Percentiles rank a stretch among this genome's conserved stretches.
Evolutionary conservation across 2,797 vertebrate species (phyloP).

Genomic region (Bovichtus variegatus): DNA sequence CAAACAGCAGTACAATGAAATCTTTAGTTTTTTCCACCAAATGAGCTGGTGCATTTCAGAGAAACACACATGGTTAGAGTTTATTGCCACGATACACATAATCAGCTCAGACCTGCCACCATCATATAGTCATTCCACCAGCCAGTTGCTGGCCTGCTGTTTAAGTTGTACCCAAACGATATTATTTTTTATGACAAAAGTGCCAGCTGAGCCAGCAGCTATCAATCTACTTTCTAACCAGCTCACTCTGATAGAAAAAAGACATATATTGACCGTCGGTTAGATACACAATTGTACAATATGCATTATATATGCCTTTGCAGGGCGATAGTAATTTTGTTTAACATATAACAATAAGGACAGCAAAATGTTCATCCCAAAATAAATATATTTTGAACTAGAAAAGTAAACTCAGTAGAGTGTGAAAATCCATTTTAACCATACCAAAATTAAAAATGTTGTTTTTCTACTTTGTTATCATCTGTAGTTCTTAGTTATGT

Average conservation of each 20-base stretch:
- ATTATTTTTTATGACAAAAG: neutral
- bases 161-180: neutral
- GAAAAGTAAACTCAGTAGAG: too few relatives aligned
- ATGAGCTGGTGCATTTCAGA: neutral
- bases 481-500: too few relatives aligned
- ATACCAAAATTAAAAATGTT: too few relatives aligned
- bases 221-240: neutral
- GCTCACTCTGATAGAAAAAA: neutral
- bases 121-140: neutral
- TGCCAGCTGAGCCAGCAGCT: neutral
- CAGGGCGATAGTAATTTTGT: too few relatives aligned
- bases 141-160: neutral
- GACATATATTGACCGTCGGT: neutral
- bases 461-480: too few relatives aligned
- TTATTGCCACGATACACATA: neutral
- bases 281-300: conserved; percentile 4
- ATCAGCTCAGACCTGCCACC: neutral
- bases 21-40: neutral
- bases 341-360: too few relatives aligned
- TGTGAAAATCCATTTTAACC: too few relatives aligned
- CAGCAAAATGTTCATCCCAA: too few relatives aligned
- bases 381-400: too few relatives aligned
- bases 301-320: neutral
- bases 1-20: neutral
- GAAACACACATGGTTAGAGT: neutral